These are phyloP conservation scores for Trachelus iudaicus DNA, from an alignment of 2,888 invertebrate species.

Conservation along the genomic window DNA sequence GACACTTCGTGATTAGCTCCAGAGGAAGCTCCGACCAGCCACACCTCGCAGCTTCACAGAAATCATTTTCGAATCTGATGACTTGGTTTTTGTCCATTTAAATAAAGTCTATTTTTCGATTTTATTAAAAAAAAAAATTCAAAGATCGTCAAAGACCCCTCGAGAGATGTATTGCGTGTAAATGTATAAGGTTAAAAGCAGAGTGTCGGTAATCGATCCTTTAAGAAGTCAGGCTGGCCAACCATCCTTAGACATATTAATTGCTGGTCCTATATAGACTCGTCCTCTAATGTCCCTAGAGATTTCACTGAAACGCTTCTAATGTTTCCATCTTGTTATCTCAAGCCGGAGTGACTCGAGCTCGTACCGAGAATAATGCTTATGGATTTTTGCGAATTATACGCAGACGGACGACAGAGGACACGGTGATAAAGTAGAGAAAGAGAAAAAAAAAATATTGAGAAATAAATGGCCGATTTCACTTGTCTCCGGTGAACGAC, in stretches of 20 bases:
- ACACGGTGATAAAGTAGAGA: not conserved
- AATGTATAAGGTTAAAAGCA: not conserved
- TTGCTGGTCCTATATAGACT: not conserved
- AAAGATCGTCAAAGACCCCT: not conserved
- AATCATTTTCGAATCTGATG: not conserved
- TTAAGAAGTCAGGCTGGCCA: not conserved
- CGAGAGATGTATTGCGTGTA: not conserved
- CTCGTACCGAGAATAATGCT: not conserved
- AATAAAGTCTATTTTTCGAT: not conserved
- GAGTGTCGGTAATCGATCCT: not conserved
- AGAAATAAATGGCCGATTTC: not conserved
- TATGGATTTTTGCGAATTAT: not conserved
- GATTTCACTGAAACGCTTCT: not conserved
- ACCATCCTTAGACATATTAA: not conserved
- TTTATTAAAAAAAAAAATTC: not conserved
- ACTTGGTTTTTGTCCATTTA: not conserved
- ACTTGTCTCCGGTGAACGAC: not conserved
- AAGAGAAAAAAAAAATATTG: no score
- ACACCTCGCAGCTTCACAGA: not conserved
- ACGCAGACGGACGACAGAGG: not conserved
- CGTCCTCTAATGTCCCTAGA: not conserved
- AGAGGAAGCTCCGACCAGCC: not conserved
- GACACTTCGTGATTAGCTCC: conserved; percentile 2
- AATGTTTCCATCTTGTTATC: not conserved
- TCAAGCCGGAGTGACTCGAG: not conserved